These are phyloP conservation scores for Coracopsis vasa DNA, from an alignment of 2,113 vertebrate species.

Conservation along the genomic window DNA sequence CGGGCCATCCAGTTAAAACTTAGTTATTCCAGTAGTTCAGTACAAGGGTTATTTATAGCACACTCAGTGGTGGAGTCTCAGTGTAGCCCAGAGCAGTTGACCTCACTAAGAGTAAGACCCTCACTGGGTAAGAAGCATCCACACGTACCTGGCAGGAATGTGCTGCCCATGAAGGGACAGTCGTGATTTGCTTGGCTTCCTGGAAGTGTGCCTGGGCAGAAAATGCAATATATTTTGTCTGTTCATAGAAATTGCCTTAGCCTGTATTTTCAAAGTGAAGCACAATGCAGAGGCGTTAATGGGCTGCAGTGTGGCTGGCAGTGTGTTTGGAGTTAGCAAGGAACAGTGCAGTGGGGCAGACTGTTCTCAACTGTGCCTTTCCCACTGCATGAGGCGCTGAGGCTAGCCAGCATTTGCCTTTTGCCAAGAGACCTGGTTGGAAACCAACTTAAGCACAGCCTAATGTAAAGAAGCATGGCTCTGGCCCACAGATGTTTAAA, in stretches of 20 bases:
- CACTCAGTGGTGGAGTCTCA: rapidly evolving
- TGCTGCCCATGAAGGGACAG: background rate
- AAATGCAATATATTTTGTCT: background rate
- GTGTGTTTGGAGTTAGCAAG: background rate
- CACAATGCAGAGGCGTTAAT: rapidly evolving
- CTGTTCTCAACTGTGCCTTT: background rate
- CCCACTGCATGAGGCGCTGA: background rate
- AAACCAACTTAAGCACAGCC: background rate
- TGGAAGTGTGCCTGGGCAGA: background rate
- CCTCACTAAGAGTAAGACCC: background rate
- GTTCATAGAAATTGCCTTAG: background rate
- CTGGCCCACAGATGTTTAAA: slow-evolving; percentile 16
- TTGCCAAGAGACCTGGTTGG: background rate
- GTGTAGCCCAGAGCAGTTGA: background rate
- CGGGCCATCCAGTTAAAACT: background rate
- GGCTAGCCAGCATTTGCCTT: background rate
- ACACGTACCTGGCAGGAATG: background rate
- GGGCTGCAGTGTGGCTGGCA: background rate
- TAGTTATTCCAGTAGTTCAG: background rate
- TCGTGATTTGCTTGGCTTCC: background rate
- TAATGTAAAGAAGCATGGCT: background rate
- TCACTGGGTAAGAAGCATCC: background rate
- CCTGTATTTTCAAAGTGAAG: background rate
- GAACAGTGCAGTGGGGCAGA: background rate
- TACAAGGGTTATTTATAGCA: background rate